These are phyloP conservation scores for Solenodon paradoxus DNA, from an alignment of 2,113 vertebrate species.

Conservation along the genomic window DNA sequence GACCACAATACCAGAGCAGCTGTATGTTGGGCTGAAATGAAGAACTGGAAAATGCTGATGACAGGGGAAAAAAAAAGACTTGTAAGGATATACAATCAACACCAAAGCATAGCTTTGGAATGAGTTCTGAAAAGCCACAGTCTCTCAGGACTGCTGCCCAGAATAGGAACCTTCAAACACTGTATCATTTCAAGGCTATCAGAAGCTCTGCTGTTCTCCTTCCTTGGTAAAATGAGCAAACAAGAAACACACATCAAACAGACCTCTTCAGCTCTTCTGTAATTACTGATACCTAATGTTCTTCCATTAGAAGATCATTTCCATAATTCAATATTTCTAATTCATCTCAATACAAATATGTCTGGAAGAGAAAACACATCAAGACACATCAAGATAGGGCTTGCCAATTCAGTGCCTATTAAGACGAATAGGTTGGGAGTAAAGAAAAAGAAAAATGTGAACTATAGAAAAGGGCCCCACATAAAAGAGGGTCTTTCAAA, in stretches of 20 bases:
- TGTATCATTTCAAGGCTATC: background rate
- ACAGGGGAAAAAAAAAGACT: background rate
- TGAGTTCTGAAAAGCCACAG: conserved; percentile 27
- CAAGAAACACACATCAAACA: background rate
- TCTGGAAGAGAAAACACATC: background rate
- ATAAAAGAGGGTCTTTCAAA: background rate
- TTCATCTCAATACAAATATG: background rate
- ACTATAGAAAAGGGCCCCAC: background rate
- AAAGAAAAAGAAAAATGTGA: background rate
- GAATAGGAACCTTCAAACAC: conserved; percentile 12
- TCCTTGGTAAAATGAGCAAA: background rate
- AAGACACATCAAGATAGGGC: background rate
- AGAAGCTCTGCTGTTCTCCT: background rate
- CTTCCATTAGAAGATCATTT: background rate
- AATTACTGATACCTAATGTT: background rate
- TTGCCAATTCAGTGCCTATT: background rate
- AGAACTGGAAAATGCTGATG: conserved; percentile 10
- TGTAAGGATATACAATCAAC: background rate
- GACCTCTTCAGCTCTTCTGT: background rate
- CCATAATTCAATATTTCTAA: background rate
- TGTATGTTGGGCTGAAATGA: background rate
- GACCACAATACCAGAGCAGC: background rate
- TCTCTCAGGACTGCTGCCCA: background rate
- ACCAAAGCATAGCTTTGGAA: background rate
- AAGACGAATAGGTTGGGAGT: background rate